Evolutionary conservation across 2,797 vertebrate species (phyloP).

Genomic region (Intellagama lesueurii): DNA sequence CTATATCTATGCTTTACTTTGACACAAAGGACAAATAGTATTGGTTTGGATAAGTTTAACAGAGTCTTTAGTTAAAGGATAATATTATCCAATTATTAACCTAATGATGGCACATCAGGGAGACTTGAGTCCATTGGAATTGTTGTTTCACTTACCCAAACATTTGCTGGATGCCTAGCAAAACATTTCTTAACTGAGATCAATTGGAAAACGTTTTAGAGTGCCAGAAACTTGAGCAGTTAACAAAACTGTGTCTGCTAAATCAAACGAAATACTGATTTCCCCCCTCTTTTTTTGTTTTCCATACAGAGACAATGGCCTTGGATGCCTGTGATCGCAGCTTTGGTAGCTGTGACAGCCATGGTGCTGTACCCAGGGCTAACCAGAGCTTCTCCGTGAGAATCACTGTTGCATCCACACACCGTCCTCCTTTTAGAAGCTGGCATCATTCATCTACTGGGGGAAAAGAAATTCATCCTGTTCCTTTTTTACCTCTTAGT

Average conservation of each 20-base stretch:
- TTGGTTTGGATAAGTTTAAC: conserved; percentile 41
- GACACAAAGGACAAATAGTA: conserved; percentile 13
- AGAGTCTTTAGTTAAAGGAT: conserved; percentile 43
- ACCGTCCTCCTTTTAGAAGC: conserved; percentile 84
- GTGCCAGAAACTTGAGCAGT: conserved; percentile 67
- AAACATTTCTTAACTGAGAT: conserved; percentile 49
- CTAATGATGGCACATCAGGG: conserved; percentile 27
- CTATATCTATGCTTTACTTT: conserved; percentile 7
- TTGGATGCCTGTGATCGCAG: conserved; percentile 97
- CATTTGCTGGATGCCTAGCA: conserved; percentile 8
- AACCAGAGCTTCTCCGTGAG: conserved; percentile 94
- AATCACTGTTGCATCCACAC: conserved; percentile 80
- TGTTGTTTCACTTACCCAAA: conserved; percentile 32
- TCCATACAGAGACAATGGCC: conserved; percentile 93
- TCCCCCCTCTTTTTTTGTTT: conserved; percentile 78
- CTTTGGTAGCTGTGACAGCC: conserved; percentile 94
- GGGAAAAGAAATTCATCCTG: conserved; percentile 80
- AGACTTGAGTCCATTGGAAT: conserved; percentile 40
- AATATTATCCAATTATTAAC: background rate
- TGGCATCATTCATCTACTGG: conserved; percentile 80
- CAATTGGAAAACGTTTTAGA: conserved; percentile 49
- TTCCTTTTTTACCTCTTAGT: conserved; percentile 84
- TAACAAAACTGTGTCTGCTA: conserved; percentile 68
- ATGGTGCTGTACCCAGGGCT: conserved; percentile 95
- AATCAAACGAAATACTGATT: conserved; percentile 80